phyloP scores from a whole-genome alignment of 2,113 vertebrate genomes.

The Sebastes fasciatus region DNA sequence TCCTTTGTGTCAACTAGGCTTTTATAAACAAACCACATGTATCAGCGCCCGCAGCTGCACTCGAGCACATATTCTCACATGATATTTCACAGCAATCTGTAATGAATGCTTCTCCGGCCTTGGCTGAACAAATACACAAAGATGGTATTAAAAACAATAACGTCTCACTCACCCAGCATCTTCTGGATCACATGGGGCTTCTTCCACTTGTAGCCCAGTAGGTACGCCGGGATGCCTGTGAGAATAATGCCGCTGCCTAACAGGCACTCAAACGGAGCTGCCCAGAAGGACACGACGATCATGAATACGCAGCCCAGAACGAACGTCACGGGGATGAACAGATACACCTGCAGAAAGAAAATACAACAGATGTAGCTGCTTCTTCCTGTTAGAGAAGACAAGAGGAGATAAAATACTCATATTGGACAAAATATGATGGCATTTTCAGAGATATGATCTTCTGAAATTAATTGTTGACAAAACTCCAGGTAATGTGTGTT shows the following conservation, averaged over 20 bases:
- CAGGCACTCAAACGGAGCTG: slow-evolving; percentile 81
- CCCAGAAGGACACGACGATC: slow-evolving; percentile 84
- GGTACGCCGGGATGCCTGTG: slow-evolving; percentile 82
- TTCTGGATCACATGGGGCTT: slow-evolving; percentile 79
- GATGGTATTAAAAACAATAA: background rate
- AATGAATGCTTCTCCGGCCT: slow-evolving; percentile 30
- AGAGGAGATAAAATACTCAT: background rate
- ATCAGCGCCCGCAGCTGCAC: slow-evolving; percentile 23
- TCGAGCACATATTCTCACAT: slow-evolving; percentile 29
- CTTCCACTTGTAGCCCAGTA: slow-evolving; percentile 85
- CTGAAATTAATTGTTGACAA: background rate
- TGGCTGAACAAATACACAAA: slow-evolving; percentile 42
- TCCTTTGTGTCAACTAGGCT: background rate
- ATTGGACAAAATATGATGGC: background rate
- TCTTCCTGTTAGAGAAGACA: background rate
- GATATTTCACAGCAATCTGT: slow-evolving; percentile 55
- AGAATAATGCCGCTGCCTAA: slow-evolving; percentile 80
- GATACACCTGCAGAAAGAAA: slow-evolving; percentile 65
- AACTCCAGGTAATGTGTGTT: background rate
- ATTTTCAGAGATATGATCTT: background rate
- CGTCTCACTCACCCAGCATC: slow-evolving; percentile 78
- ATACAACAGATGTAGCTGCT: background rate
- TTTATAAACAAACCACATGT: slow-evolving; percentile 34
- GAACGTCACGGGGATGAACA: slow-evolving; percentile 78
- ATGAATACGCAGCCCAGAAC: slow-evolving; percentile 83